phyloP scores from a whole-genome alignment of 2,797 vertebrate species.

The Ptychobarbus kaznakovi region DNA sequence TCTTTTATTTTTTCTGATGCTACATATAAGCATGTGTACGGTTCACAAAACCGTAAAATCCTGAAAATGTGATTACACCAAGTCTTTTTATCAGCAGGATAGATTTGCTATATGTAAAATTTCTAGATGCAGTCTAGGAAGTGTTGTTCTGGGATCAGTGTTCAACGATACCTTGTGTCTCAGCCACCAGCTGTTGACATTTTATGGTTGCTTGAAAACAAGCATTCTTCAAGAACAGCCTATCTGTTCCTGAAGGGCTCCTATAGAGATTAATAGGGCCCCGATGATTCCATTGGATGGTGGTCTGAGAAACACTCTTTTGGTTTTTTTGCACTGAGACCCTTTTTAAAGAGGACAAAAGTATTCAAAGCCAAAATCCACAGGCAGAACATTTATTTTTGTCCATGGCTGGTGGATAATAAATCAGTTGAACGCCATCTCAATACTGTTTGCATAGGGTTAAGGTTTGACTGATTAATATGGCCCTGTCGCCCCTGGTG shows the following conservation, averaged over 20 bases:
- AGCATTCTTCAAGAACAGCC: slow-evolving; percentile 29
- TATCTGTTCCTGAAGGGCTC: slow-evolving; percentile 56
- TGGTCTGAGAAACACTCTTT: slow-evolving; percentile 57
- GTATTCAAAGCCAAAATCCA: slow-evolving; percentile 50
- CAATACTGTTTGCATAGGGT: background rate
- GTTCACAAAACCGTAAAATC: slow-evolving; percentile 20
- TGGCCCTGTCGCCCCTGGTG: background rate
- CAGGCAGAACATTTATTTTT: slow-evolving; percentile 19
- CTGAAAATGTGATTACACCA: background rate
- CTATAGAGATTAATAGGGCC: slow-evolving; percentile 58
- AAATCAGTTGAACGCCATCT: background rate
- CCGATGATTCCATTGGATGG: slow-evolving; percentile 59
- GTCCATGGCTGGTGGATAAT: slow-evolving; percentile 1
- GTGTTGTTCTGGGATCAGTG: slow-evolving; percentile 10
- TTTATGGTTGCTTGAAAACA: slow-evolving; percentile 45
- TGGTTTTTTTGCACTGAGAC: slow-evolving; percentile 56
- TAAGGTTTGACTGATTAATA: background rate
- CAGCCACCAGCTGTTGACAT: slow-evolving; percentile 50
- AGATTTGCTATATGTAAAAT: background rate
- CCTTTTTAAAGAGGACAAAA: slow-evolving; percentile 62
- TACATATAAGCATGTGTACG: slow-evolving; percentile 23
- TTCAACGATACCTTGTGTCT: background rate
- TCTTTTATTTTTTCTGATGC: slow-evolving; percentile 47
- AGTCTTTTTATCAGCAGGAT: background rate
- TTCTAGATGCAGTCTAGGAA: background rate